A percentile compares a stretch with the other conserved stretches of the same genome.
phyloP scores from a whole-genome alignment of 2,113 vertebrate species.

The Triplophysa siluroides region DNA sequence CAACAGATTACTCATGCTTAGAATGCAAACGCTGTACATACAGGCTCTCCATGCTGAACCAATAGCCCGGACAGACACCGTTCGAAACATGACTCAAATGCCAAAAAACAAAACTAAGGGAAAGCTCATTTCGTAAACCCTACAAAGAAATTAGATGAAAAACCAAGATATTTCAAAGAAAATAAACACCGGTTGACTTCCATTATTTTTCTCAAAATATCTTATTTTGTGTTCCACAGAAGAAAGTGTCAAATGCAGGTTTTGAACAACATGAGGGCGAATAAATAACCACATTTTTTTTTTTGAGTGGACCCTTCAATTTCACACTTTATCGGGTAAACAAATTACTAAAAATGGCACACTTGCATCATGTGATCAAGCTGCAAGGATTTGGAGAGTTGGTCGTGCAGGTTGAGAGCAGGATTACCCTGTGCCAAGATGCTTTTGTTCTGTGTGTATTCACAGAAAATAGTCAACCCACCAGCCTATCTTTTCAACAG shows the following conservation, averaged over 20 bases:
- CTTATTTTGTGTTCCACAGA: too few relatives aligned
- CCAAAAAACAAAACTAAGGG: neutral
- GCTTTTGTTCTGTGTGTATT: neutral
- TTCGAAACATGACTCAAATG: conserved; percentile 9
- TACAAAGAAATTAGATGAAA: neutral
- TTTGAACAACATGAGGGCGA: too few relatives aligned
- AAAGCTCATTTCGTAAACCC: neutral
- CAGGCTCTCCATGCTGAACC: conserved; percentile 6
- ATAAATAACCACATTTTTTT: too few relatives aligned
- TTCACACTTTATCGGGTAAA: neutral
- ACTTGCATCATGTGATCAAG: neutral
- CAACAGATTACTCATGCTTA: neutral
- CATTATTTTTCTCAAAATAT: too few relatives aligned
- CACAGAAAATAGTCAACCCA: neutral
- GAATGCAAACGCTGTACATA: neutral
- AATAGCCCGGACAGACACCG: neutral
- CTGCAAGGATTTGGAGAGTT: neutral
- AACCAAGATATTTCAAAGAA: too few relatives aligned
- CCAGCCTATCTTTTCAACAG: conserved; percentile 6
- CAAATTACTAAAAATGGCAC: neutral
- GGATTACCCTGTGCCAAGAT: neutral
- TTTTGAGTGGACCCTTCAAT: too few relatives aligned
- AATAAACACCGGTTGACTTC: too few relatives aligned
- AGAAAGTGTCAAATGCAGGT: too few relatives aligned
- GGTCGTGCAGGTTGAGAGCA: neutral